A percentile compares a stretch with the other conserved stretches of the same genome.
phyloP scores from a whole-genome alignment of 2,888 invertebrate species.

The Xestobium rufovillosum region DNA sequence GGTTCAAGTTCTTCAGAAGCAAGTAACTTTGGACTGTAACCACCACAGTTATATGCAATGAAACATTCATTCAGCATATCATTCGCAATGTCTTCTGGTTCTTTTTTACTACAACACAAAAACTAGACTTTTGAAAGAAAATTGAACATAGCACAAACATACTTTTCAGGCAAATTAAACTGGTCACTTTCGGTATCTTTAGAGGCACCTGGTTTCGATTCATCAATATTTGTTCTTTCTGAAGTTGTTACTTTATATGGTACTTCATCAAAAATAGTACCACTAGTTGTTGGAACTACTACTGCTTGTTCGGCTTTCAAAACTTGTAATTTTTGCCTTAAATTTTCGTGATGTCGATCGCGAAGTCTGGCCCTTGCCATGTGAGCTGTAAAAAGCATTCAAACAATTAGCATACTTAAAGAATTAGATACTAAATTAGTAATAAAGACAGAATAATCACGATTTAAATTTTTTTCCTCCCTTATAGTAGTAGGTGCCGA shows the following conservation, averaged over 20 bases:
- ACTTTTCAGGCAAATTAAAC: background rate
- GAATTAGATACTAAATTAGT: no score
- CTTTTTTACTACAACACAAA: conserved; percentile 13
- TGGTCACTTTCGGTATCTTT: conserved; percentile 21
- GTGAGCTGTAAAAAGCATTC: conserved; percentile 58
- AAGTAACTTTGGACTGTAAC: conserved; percentile 76
- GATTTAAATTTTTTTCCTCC: no score
- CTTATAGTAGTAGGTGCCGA: no score
- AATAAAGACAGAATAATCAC: no score
- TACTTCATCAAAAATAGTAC: conserved; percentile 19
- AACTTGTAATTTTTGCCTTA: conserved; percentile 79
- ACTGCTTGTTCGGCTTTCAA: conserved; percentile 81
- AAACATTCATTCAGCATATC: conserved; percentile 51
- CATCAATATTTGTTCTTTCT: no score
- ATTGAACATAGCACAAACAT: background rate
- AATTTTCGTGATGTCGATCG: conserved; percentile 86
- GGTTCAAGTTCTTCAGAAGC: conserved; percentile 56
- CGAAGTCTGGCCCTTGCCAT: conserved; percentile 87
- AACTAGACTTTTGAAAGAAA: background rate
- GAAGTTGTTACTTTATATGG: conserved; percentile 10
- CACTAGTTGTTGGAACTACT: conserved; percentile 29
- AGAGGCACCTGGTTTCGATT: conserved; percentile 21
- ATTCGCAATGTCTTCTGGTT: conserved; percentile 44
- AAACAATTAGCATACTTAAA: background rate
- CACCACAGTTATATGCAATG: conserved; percentile 67